Evolutionary conservation across 2,888 invertebrate genomes (phyloP).

Genomic region (Tetragonula carbonaria): DNA sequence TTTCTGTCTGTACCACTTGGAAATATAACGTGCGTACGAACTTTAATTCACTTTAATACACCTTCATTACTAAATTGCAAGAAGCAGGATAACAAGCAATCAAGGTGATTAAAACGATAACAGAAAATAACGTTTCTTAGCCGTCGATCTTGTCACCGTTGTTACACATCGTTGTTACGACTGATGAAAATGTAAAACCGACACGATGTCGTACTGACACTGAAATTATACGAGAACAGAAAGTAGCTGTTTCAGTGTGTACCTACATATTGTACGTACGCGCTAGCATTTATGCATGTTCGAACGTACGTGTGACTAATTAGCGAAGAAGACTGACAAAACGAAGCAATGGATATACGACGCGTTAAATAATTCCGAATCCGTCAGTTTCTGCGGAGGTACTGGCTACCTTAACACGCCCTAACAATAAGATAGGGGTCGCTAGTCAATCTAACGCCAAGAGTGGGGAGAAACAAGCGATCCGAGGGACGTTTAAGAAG

Average conservation of each 20-base stretch:
- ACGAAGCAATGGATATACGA: neutral
- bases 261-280: neutral
- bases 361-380: neutral
- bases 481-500: no score
- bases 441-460: constrained; percentile 20
- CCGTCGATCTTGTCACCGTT: no score
- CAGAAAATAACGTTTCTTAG: neutral
- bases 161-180: neutral
- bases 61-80: neutral
- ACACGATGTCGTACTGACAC: neutral
- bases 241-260: neutral
- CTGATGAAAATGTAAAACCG: neutral
- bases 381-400: constrained; percentile 14
- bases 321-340: neutral
- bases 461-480: neutral
- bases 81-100: neutral
- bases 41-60: neutral
- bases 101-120: neutral
- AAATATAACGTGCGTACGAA: neutral
- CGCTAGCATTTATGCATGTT: neutral
- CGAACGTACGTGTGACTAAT: neutral
- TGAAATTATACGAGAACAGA: neutral
- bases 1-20: neutral
- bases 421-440: constrained; percentile 69
- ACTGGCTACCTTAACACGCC: constrained; percentile 69